These are phyloP conservation scores for Menura novaehollandiae DNA, from an alignment of 2,113 vertebrate genomes.

Conservation along the genomic window DNA sequence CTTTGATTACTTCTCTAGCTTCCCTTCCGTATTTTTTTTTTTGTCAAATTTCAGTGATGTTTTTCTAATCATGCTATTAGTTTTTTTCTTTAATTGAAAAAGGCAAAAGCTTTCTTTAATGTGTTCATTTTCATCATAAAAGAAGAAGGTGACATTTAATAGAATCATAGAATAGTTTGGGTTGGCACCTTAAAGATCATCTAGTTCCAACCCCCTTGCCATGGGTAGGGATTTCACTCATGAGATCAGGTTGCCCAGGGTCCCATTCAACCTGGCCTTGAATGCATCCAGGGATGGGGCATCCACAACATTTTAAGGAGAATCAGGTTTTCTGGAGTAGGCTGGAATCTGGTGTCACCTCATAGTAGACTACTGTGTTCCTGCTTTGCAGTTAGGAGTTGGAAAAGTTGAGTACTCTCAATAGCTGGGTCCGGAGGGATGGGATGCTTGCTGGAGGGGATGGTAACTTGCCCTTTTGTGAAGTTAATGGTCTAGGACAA, in stretches of 20 bases:
- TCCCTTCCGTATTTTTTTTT: neutral
- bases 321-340: neutral
- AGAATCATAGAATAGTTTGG: neutral
- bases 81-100: neutral
- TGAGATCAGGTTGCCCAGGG: neutral
- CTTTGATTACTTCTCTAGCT: neutral
- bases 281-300: neutral
- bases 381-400: neutral
- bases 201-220: neutral
- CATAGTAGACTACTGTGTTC: neutral
- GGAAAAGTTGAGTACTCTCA: neutral
- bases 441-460: neutral
- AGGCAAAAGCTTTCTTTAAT: neutral
- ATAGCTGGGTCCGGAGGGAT: neutral
- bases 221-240: neutral
- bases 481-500: neutral
- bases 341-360: neutral
- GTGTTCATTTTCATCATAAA: neutral
- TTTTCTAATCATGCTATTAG: neutral
- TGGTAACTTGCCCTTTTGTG: neutral
- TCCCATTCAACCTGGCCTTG: neutral
- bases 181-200: neutral
- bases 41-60: neutral
- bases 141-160: neutral
- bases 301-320: neutral